phyloP scores from a whole-genome alignment of 1,140 invertebrate genomes.

The Heliconius himera region DNA sequence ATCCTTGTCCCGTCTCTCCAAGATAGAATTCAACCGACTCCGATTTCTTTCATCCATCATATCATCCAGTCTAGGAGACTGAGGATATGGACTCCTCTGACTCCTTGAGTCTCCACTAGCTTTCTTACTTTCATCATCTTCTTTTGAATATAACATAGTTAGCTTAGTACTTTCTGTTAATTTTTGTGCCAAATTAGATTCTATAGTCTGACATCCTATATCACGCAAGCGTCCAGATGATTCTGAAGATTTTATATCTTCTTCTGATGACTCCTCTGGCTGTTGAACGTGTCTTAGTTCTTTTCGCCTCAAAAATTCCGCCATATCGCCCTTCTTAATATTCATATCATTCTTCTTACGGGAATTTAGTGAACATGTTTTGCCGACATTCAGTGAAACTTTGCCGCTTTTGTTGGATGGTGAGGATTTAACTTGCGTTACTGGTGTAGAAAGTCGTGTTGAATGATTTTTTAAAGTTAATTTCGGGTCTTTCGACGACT shows the following conservation, averaged over 20 bases:
- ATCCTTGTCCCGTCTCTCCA: conserved; percentile 73
- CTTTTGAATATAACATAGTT: conserved; percentile 68
- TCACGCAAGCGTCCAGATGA: conserved; percentile 62
- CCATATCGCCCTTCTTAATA: conserved; percentile 78
- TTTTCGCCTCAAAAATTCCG: conserved; percentile 72
- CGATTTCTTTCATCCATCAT: conserved; percentile 62
- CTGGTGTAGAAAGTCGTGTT: conserved; percentile 49
- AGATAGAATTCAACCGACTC: conserved; percentile 67
- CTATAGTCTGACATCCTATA: conserved; percentile 72
- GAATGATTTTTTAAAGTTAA: conserved; percentile 56
- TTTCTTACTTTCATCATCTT: conserved; percentile 66
- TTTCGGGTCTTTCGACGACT: conserved; percentile 73
- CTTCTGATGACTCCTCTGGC: conserved; percentile 47
- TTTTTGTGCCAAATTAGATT: conserved; percentile 67
- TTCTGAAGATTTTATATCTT: conserved; percentile 55
- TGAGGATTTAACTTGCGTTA: conserved; percentile 66
- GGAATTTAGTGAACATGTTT: conserved; percentile 52
- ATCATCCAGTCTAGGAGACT: conserved; percentile 58
- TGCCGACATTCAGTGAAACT: conserved; percentile 55
- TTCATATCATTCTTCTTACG: conserved; percentile 63
- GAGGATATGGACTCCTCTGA: conserved; percentile 44
- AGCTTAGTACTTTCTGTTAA: conserved; percentile 66
- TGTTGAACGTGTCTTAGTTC: conserved; percentile 57
- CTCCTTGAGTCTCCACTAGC: conserved; percentile 67
- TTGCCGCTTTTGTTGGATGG: conserved; percentile 67